Evolutionary conservation across 2,888 invertebrate species (phyloP).

Genomic region (Falcaria lacertinaria): DNA sequence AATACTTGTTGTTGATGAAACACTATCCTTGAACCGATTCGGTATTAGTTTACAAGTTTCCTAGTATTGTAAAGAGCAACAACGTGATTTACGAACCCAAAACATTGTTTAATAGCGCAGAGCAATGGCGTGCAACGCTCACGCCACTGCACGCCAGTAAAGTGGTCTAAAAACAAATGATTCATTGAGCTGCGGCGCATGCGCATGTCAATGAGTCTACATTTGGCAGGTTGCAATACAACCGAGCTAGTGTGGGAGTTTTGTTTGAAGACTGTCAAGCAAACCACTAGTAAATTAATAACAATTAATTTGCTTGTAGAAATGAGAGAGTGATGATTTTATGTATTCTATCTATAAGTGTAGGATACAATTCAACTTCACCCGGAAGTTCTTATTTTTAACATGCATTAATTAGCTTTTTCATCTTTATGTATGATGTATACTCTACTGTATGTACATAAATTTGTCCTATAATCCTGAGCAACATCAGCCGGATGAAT

Average conservation of each 20-base stretch:
- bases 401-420: too few species aligned
- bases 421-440: too few species aligned
- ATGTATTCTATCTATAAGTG: too few species aligned
- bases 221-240: conserved; percentile 6
- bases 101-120: conserved; percentile 7
- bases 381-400: too few species aligned
- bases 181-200: conserved; percentile 12
- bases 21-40: not conserved
- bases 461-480: too few species aligned
- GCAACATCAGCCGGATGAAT: too few species aligned
- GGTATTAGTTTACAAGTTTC: conserved; percentile 9
- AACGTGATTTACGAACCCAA: conserved; percentile 11
- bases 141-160: conserved; percentile 11
- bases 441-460: too few species aligned
- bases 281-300: not conserved
- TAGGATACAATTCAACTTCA: too few species aligned
- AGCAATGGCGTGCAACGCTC: not conserved
- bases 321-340: too few species aligned
- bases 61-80: conserved; percentile 10
- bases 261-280: not conserved
- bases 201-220: conserved; percentile 17
- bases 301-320: too few species aligned
- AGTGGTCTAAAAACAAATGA: conserved; percentile 16
- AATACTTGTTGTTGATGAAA: not conserved
- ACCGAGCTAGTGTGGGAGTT: not conserved